Evolutionary conservation across 2,797 vertebrate genomes (phyloP).

Genomic region (Anguilla anguilla): DNA sequence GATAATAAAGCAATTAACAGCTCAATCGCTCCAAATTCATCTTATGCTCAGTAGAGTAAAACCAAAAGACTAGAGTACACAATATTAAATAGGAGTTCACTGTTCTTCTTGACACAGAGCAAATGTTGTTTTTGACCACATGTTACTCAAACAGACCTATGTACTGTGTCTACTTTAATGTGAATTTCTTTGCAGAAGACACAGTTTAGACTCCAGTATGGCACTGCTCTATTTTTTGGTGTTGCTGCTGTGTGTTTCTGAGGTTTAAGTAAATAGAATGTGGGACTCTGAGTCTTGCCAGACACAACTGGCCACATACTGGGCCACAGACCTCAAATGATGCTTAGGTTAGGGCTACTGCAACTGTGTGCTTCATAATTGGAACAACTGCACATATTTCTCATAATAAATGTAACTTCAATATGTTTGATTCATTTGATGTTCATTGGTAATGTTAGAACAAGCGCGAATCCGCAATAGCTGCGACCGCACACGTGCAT

Average conservation of each 20-base stretch:
- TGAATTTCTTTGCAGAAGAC: not conserved
- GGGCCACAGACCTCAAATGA: not conserved
- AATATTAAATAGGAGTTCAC: not conserved
- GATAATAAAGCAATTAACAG: not conserved
- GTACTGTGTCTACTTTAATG: not conserved
- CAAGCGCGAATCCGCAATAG: too few relatives aligned
- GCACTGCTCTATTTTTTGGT: not conserved
- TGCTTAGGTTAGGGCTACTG: not conserved
- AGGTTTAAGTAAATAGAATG: not conserved
- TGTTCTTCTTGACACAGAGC: not conserved
- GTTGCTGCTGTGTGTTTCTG: not conserved
- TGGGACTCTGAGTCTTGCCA: not conserved
- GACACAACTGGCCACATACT: not conserved
- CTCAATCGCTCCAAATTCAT: not conserved
- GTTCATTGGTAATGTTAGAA: not conserved
- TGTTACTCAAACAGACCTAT: conserved; percentile 1
- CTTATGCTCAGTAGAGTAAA: not conserved
- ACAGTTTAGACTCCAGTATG: not conserved
- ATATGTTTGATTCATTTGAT: not conserved
- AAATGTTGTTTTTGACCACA: not conserved
- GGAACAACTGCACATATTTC: not conserved
- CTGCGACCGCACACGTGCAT: too few relatives aligned
- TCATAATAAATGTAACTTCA: not conserved
- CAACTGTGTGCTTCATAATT: not conserved
- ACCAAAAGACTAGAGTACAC: not conserved